Conservation (phyloP, 2,888 invertebrate species). For the Temnothorax unifasciatus region DNA sequence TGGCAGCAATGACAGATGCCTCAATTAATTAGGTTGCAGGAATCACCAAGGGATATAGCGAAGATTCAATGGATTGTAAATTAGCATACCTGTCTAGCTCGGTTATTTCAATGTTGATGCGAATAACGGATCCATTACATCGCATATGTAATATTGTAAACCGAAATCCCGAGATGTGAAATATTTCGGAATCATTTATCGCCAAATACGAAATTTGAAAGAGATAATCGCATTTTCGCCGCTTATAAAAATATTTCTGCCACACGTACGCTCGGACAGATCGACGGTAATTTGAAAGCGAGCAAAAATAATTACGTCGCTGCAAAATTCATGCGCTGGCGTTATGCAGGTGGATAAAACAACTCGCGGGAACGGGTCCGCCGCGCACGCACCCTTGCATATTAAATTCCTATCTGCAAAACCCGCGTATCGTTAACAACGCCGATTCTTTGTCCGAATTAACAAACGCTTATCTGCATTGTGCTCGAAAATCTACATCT, state of each 20-base stretch:
- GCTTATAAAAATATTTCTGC: constrained; percentile 32
- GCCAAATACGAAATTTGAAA: constrained; percentile 14
- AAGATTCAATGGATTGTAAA: constrained; percentile 58
- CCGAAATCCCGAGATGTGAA: neutral
- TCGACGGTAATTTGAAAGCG: constrained; percentile 38
- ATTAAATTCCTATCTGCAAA: constrained; percentile 47
- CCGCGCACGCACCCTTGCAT: constrained; percentile 43
- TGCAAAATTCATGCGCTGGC: constrained; percentile 31
- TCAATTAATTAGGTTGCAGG: constrained; percentile 57
- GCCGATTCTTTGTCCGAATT: constrained; percentile 40
- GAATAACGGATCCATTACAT: constrained; percentile 59
- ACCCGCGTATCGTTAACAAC: constrained; percentile 46
- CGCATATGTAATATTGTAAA: neutral
- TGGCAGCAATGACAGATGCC: constrained; percentile 40
- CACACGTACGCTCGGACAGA: neutral
- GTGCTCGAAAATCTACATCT: neutral
- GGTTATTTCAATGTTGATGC: constrained; percentile 61
- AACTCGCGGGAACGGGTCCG: constrained; percentile 22
- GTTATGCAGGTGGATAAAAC: constrained; percentile 39
- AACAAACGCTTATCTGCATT: constrained; percentile 40
- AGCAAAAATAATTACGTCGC: constrained; percentile 49
- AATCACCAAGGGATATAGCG: constrained; percentile 46
- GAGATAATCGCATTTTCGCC: neutral
- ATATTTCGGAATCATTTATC: constrained; percentile 21
- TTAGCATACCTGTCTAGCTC: constrained; percentile 34